Conservation (phyloP, 1,140 invertebrate species). For the Belonocnema kinseyi region DNA sequence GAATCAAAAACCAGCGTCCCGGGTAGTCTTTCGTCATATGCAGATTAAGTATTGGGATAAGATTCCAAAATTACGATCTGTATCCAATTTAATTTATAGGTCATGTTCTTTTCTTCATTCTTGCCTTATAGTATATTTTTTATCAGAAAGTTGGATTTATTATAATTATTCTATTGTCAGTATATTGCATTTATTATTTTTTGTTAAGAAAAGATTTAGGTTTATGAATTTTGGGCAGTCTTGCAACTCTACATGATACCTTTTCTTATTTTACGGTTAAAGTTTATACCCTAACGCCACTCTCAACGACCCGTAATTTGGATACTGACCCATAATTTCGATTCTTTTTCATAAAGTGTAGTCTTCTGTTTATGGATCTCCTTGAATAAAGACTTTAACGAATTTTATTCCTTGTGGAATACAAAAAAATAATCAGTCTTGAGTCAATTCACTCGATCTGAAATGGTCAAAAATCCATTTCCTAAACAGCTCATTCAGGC, state of each 20-base stretch:
- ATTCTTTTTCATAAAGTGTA: background rate
- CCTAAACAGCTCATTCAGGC: too few species aligned
- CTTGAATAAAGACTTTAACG: conserved; percentile 17
- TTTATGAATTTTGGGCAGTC: background rate
- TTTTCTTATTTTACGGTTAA: conserved; percentile 7
- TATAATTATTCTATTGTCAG: background rate
- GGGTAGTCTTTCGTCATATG: background rate
- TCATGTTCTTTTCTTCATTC: background rate
- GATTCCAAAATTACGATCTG: conserved; percentile 1
- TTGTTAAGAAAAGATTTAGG: background rate
- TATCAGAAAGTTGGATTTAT: too few species aligned
- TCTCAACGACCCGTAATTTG: conserved; percentile 3
- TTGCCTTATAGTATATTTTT: background rate
- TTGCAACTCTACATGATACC: background rate
- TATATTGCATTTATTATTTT: background rate
- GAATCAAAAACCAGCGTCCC: conserved; percentile 44
- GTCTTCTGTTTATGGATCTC: background rate
- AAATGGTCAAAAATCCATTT: too few species aligned
- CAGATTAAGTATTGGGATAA: conserved; percentile 2
- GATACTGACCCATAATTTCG: conserved; percentile 25
- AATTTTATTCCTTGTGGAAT: background rate
- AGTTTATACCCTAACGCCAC: conserved; percentile 6
- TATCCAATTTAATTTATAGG: conserved; percentile 8
- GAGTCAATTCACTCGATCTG: background rate
- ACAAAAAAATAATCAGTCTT: background rate